Percentiles rank a stretch among this genome's conserved stretches.
These are phyloP conservation scores for Agonopterix heracliana DNA, from an alignment of 2,888 invertebrate species.

Conservation along the genomic window DNA sequence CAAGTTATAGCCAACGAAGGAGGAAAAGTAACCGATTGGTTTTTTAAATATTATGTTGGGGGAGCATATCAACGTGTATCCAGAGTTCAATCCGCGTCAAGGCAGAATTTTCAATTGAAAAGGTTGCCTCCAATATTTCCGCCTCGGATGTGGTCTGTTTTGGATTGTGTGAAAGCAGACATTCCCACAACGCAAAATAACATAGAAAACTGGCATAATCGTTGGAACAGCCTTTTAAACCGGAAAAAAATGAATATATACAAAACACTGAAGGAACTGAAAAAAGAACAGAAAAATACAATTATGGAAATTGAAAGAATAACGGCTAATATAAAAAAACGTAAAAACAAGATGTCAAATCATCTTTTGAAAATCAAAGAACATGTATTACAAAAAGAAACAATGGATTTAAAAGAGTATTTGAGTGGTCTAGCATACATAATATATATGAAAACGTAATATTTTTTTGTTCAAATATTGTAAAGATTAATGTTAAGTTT, in stretches of 20 bases:
- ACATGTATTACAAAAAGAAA: not conserved
- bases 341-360: not conserved
- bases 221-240: constrained; percentile 7
- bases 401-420: not conserved
- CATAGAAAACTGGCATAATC: constrained; percentile 8
- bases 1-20: constrained; percentile 5
- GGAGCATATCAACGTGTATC: no score
- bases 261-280: constrained; percentile 2
- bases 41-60: constrained; percentile 3
- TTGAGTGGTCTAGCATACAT: constrained; percentile 17
- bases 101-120: not conserved
- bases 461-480: not conserved
- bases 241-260: constrained; percentile 7
- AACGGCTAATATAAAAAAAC: not conserved
- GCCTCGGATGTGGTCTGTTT: constrained; percentile 5
- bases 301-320: not conserved
- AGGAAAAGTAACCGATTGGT: constrained; percentile 2
- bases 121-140: not conserved
- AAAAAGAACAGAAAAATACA: constrained; percentile 6
- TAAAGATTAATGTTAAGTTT: no score
- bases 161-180: constrained; percentile 1
- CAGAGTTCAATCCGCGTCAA: not conserved
- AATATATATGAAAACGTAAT: not conserved
- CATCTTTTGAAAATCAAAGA: not conserved
- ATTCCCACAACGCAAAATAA: constrained; percentile 6